Base-by-base conservation (phyloP, 2,797 vertebrate species). In the Phalloptychus januarius region DNA sequence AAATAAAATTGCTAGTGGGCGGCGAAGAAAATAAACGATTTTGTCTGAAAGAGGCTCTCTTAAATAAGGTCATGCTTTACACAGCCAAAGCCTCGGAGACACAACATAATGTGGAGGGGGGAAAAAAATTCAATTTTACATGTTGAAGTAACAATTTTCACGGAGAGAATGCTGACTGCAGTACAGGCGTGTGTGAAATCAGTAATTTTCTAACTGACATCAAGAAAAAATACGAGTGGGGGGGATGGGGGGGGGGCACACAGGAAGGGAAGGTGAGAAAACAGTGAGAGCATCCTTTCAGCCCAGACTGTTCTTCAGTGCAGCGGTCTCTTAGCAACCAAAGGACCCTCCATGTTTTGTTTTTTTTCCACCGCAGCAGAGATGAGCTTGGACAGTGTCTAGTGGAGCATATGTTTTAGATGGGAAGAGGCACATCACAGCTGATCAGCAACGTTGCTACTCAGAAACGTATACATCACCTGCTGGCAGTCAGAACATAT, bases 231-330 rank as follows among this genome's bases (percentile, higher is more conserved):
- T 58, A 63, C 8, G 46, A 69, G 70, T 48, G 71, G 16, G 23
- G 69, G n/a, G n/a, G n/a, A n/a, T n/a, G n/a, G n/a, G n/a, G n/a
- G n/a, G n/a, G n/a, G 67, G 67, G 74, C n/a, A 48, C 18, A 44
- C 50, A 75, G 48, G 11, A 13, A 36, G 31, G 36, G 8, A 52
- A 73, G 77, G 78, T 5, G 70, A 61, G 61, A 74, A 75, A 71
- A 65, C 74, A 25, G 79, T 23, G 76, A 38, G 85, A 82, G 87
- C 81, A 90, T 90, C 95, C 95, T 94, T 96, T 96, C 96, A 96
- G 93, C 94, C 92, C 94, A 92, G 95, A 95, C 95, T 93, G 87
- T 96, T 94, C 96, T 94, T 96, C 95, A 94, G 95, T 94, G 93
- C 96, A 91, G 95, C 67, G 75, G 93, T 96, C 85, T 89, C 94